Percentiles rank a stretch among this genome's conserved stretches.
phyloP scores from a whole-genome alignment of 2,113 vertebrate species.

The Cyanoramphus novaezelandiae region DNA sequence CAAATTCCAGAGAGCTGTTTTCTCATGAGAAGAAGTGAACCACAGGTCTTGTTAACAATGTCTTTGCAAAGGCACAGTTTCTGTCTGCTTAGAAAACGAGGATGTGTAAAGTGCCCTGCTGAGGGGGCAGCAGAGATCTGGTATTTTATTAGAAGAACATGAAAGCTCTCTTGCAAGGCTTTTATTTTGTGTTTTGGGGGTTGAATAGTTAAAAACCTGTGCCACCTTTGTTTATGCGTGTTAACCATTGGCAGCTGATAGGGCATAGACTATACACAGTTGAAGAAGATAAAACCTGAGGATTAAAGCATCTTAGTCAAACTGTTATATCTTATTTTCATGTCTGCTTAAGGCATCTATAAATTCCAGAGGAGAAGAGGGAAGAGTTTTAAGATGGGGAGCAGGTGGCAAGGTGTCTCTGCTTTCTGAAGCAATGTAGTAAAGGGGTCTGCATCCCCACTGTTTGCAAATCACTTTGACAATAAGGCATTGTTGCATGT shows the following conservation, averaged over 20 bases:
- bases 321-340: neutral
- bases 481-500: neutral
- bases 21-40: neutral
- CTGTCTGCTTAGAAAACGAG: neutral
- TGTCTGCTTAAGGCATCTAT: neutral
- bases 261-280: neutral
- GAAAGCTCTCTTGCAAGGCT: neutral
- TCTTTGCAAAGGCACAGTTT: neutral
- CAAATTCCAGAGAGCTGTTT: neutral
- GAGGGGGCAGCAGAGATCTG: neutral
- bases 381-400: neutral
- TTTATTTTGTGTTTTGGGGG: neutral
- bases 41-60: neutral
- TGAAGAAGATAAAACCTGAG: neutral
- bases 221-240: neutral
- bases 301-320: neutral
- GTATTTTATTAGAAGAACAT: neutral
- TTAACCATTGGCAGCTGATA: neutral
- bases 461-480: neutral
- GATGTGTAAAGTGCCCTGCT: neutral
- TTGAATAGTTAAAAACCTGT: neutral
- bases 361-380: neutral
- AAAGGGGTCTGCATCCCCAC: neutral
- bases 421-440: neutral
- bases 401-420: neutral